Percentiles rank a stretch among this genome's conserved stretches.
phyloP scores from a whole-genome alignment of 2,113 vertebrate genomes.

The Falco punctatus region DNA sequence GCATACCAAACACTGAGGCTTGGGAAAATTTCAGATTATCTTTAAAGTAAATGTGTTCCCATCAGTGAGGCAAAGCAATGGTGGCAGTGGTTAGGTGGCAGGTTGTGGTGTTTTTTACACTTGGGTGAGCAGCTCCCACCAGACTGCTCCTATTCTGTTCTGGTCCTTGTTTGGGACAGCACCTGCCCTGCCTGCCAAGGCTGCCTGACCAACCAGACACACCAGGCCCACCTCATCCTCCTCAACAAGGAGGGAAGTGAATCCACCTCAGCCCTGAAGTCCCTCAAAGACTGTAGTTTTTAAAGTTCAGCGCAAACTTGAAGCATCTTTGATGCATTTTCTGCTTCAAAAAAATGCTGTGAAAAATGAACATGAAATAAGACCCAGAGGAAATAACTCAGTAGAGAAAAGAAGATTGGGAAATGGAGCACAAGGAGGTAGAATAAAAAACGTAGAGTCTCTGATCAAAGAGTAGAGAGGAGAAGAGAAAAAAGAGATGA shows the following conservation, averaged over 20 bases:
- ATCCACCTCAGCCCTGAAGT: neutral
- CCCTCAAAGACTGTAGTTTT: neutral
- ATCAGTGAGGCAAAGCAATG: neutral
- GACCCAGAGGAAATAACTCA: neutral
- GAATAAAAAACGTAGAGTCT: neutral
- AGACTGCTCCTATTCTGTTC: neutral
- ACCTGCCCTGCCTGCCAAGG: neutral
- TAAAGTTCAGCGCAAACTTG: neutral
- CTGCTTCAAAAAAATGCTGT: neutral
- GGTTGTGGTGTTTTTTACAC: neutral
- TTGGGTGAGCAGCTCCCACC: neutral
- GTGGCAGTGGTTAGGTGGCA: neutral
- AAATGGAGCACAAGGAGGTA: neutral
- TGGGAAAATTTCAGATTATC: neutral
- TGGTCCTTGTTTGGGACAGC: neutral
- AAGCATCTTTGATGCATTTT: neutral
- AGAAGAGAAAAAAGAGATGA: neutral
- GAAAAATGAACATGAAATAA: neutral
- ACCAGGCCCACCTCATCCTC: accelerated
- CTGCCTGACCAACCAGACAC: neutral
- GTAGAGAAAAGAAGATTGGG: neutral
- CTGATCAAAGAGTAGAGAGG: neutral
- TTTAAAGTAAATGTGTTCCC: neutral
- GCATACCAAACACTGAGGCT: neutral
- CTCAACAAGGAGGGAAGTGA: neutral